These are phyloP conservation scores for Beaufortia kweichowensis DNA, from an alignment of 2,113 vertebrate species.

Conservation along the genomic window DNA sequence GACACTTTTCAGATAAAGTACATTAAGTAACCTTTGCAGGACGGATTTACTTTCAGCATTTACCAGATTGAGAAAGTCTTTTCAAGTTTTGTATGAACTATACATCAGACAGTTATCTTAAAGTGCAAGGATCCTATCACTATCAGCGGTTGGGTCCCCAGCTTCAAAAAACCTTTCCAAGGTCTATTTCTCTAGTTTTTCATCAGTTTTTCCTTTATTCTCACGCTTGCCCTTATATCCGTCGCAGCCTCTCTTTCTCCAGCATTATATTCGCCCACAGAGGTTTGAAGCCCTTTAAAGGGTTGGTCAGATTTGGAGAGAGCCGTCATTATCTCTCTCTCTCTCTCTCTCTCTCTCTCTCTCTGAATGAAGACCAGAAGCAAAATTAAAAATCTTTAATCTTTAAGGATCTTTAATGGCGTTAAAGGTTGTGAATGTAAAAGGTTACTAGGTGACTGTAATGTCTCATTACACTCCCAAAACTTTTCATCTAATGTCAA, in stretches of 20 bases:
- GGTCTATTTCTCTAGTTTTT: slow-evolving; percentile 1
- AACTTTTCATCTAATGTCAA: no score
- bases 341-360: background rate
- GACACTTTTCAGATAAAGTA: no score
- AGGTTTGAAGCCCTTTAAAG: slow-evolving; percentile 38
- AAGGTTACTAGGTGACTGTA: background rate
- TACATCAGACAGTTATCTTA: no score
- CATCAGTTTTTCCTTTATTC: background rate
- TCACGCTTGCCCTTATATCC: background rate
- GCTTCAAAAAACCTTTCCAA: slow-evolving; percentile 13
- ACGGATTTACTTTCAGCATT: no score
- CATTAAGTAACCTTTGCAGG: no score
- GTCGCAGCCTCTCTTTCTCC: slow-evolving; percentile 13
- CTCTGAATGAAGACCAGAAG: background rate
- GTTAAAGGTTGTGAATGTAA: background rate
- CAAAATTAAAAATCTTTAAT: background rate
- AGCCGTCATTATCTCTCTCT: background rate
- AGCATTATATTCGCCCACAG: background rate
- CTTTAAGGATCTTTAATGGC: background rate
- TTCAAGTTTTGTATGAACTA: no score
- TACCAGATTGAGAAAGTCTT: no score
- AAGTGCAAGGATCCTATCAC: no score
- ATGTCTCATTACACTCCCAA: background rate
- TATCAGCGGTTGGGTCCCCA: background rate
- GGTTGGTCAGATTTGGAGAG: slow-evolving; percentile 14